Percentiles rank a stretch among this genome's conserved stretches.
phyloP scores from a whole-genome alignment of 2,113 vertebrate genomes.

The Pandion haliaetus region DNA sequence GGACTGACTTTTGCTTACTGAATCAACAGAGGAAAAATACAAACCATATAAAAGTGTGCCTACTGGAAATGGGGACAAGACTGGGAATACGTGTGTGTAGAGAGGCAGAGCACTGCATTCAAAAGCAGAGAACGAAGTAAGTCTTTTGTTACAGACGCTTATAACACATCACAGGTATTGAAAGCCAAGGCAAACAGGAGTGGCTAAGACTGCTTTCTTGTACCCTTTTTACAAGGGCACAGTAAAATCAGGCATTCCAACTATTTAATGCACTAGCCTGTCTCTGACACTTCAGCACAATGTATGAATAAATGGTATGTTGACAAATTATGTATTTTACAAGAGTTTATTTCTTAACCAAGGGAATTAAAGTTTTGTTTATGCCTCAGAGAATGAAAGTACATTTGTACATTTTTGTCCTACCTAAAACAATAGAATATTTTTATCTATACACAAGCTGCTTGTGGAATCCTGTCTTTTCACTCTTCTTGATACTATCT shows the following conservation, averaged over 20 bases:
- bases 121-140: neutral
- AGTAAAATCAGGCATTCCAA: neutral
- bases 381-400: neutral
- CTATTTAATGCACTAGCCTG: neutral
- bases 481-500: neutral
- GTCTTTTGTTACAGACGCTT: neutral
- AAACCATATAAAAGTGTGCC: neutral
- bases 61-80: neutral
- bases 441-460: neutral
- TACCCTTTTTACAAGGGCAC: neutral
- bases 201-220: neutral
- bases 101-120: neutral
- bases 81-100: neutral
- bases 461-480: neutral
- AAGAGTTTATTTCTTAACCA: neutral
- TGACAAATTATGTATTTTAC: neutral
- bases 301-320: neutral
- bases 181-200: neutral
- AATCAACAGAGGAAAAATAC: neutral
- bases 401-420: neutral
- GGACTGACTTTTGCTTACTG: neutral
- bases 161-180: neutral
- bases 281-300: neutral
- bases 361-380: neutral
- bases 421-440: neutral